phyloP scores from a whole-genome alignment of 2,113 vertebrate species.

The Pungitius pungitius region DNA sequence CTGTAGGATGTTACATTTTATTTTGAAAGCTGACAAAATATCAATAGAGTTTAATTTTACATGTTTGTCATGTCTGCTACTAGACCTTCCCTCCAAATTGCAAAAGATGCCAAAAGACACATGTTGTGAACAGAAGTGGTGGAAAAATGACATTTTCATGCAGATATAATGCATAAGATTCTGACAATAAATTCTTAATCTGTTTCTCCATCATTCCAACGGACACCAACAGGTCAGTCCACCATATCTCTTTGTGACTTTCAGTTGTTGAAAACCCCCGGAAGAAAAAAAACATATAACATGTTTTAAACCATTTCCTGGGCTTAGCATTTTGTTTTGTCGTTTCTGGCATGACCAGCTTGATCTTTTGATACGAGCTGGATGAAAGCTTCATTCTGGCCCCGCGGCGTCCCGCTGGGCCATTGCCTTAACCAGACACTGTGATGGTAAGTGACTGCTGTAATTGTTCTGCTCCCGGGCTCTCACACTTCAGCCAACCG shows the following conservation, averaged over 20 bases:
- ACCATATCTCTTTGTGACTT: slow-evolving; percentile 14
- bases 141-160: not conserved
- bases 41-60: slow-evolving; percentile 45
- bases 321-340: slow-evolving; percentile 70
- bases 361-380: slow-evolving; percentile 75
- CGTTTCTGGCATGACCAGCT: slow-evolving; percentile 73
- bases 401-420: slow-evolving; percentile 74
- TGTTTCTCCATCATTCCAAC: not conserved
- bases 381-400: slow-evolving; percentile 74
- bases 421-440: slow-evolving; percentile 74
- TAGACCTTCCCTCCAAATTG: slow-evolving; percentile 51
- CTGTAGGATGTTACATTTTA: slow-evolving; percentile 52
- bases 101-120: slow-evolving; percentile 68
- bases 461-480: slow-evolving; percentile 80
- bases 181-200: not conserved
- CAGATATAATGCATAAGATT: not conserved
- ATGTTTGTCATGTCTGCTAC: slow-evolving; percentile 52
- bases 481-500: slow-evolving; percentile 68
- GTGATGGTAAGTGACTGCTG: slow-evolving; percentile 80
- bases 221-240: slow-evolving; percentile 12
- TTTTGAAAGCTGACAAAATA: slow-evolving; percentile 74
- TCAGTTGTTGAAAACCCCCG: slow-evolving; percentile 11
- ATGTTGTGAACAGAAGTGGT: slow-evolving; percentile 35
- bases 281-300: slow-evolving; percentile 1
- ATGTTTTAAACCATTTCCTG: slow-evolving; percentile 31